Evolutionary conservation across 1,140 invertebrate species (phyloP).

Genomic region (Euura lappo): DNA sequence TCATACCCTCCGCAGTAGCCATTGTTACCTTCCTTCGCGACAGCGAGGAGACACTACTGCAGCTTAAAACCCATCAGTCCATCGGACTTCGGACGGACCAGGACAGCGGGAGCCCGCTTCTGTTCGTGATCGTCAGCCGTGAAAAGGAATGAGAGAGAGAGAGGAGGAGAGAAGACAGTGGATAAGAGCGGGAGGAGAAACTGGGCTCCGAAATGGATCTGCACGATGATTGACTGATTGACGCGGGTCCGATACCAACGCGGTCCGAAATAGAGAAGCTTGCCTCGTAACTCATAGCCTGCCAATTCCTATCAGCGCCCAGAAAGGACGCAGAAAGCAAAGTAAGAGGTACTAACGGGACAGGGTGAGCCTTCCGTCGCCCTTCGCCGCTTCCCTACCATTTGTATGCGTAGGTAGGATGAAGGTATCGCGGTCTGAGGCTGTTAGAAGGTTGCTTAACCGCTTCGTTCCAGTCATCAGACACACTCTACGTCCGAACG

Average conservation of each 20-base stretch:
- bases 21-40: no score
- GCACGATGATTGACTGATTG: neutral
- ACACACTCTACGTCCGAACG: neutral
- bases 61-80: neutral
- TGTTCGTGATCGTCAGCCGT: neutral
- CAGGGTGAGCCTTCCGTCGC: neutral
- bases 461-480: neutral
- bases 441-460: neutral
- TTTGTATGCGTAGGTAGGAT: neutral
- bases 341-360: neutral
- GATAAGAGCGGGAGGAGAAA: neutral
- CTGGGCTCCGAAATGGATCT: neutral
- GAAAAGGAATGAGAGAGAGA: neutral
- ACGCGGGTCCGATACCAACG: neutral
- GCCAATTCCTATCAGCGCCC: neutral
- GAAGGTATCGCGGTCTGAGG: neutral
- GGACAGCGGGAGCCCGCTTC: neutral
- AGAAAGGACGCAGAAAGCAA: neutral
- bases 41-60: neutral
- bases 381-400: neutral
- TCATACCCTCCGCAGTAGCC: neutral
- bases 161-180: neutral
- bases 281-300: slow-evolving; percentile 3
- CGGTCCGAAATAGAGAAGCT: neutral
- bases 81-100: neutral